Base-by-base conservation (phyloP, 2,888 invertebrate species). In the Cistogaster globosa region DNA sequence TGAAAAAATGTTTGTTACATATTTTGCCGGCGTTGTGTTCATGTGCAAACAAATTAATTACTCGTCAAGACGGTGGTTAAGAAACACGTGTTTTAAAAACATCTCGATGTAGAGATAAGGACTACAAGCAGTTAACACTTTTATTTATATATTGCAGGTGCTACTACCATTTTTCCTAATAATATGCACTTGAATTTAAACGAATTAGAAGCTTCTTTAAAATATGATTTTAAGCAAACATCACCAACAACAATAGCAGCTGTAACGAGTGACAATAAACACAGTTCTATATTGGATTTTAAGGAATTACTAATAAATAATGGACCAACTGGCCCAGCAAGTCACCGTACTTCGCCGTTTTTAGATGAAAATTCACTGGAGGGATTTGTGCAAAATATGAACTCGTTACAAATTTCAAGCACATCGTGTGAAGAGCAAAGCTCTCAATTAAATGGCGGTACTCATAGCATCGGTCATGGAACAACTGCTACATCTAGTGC, bases 151-250 rank as follows among this genome's bases (percentile, higher is more conserved):
- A 14, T 48, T 48, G 20, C 69, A 86, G 74, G 67, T 51, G 58
- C 78, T 89, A 97, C 80, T 89, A 97, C 95, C 92, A 95, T 97
- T 85, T 97, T 97, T 93, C 95, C 95, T 88, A 97, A 97, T 62
- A 96, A 96, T 91, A 96, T 97, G 69, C 74, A 82, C 92, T 94
- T 96, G 86, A 96, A 97, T 91, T 94, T 96, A 87, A 96, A 96
- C 20, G 95, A 96, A 55, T 94, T 97, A 90, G 97, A 97, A 90
- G 96, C 95, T 77, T 95, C 95, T 51, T 97, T 97, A 92, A 97
- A 97, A 88, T 95, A 96, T 90, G 96, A 96, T 91, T 97, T 97
- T 86, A 95, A 97, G 86, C 96, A 96, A 71, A 95, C 96, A 0
- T 18, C 82, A 20, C 51, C 79, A 78, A 80, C 95, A 95, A 18